phyloP scores from a whole-genome alignment of 37 sponge, comb jelly and placozoan genomes.

The Crambe crambe region DNA sequence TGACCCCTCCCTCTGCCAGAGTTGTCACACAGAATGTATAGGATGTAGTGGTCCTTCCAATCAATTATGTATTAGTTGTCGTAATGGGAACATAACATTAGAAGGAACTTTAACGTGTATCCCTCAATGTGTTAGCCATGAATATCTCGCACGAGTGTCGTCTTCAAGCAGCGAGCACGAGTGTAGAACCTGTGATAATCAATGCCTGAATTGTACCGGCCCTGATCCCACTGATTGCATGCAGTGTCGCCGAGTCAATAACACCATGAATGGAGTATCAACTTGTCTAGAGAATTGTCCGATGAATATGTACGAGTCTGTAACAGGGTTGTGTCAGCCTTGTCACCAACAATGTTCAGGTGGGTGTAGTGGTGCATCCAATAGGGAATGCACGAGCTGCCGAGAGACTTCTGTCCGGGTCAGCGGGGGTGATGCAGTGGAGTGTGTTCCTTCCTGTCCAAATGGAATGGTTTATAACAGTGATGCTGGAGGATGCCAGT shows the following conservation, averaged over 20 bases:
- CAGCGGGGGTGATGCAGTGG: not conserved
- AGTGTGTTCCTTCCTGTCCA: not conserved
- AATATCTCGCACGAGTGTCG: not conserved
- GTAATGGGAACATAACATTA: not conserved
- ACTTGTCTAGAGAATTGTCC: constrained; percentile 18
- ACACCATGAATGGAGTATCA: not conserved
- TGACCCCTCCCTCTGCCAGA: not conserved
- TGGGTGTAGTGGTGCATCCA: constrained; percentile 28
- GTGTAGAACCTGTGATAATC: constrained; percentile 2
- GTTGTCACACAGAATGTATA: constrained; percentile 18
- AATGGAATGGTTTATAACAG: not conserved
- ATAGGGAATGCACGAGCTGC: constrained; percentile 24
- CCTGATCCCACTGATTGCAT: constrained; percentile 28
- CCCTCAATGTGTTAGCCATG: not conserved
- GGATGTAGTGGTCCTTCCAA: constrained; percentile 17
- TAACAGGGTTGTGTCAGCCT: not conserved
- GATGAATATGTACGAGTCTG: not conserved
- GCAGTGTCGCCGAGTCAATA: not conserved
- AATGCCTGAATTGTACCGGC: constrained; percentile 22
- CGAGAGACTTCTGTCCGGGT: not conserved
- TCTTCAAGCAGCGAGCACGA: not conserved
- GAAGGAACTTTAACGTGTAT: not conserved
- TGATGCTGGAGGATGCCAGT: not conserved
- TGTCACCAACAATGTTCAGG: constrained; percentile 35
- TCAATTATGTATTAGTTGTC: not conserved